A percentile compares a stretch with the other conserved stretches of the same genome.
phyloP scores from a whole-genome alignment of 2,113 vertebrate genomes.

The Brachyhypopomus occidentalis region DNA sequence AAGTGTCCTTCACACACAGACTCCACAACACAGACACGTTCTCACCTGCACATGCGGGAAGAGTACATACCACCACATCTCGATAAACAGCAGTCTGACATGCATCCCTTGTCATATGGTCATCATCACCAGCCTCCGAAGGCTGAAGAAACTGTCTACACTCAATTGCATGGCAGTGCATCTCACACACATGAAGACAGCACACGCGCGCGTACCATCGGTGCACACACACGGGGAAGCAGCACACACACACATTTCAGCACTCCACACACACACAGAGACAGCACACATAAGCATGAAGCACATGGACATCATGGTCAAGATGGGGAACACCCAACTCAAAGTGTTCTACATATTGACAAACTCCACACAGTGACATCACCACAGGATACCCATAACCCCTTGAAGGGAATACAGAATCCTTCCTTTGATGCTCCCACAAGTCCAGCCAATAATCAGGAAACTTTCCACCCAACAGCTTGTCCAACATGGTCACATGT shows the following conservation, averaged over 20 bases:
- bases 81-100: constrained; percentile 46
- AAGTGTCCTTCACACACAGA: constrained; percentile 70
- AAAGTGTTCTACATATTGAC: neutral
- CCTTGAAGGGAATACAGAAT: constrained; percentile 44
- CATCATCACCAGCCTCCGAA: constrained; percentile 5
- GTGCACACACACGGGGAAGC: neutral
- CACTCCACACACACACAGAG: constrained; percentile 20
- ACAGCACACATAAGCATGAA: neutral
- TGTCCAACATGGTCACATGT: constrained; percentile 39
- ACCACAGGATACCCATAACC: constrained; percentile 14
- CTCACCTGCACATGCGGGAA: constrained; percentile 43
- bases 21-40: constrained; percentile 29
- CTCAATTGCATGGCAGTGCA: constrained; percentile 12
- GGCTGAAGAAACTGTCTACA: constrained; percentile 39
- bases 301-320: constrained; percentile 1
- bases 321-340: neutral
- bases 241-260: no score
- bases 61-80: constrained; percentile 75
- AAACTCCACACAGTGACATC: neutral
- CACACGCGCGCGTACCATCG: neutral
- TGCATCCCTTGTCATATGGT: neutral
- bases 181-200: constrained; percentile 9
- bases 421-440: constrained; percentile 4
- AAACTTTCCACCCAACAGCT: constrained; percentile 11
- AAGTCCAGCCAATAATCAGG: neutral